Conservation (phyloP, 2,113 vertebrate species). For the Melozone crissalis region DNA sequence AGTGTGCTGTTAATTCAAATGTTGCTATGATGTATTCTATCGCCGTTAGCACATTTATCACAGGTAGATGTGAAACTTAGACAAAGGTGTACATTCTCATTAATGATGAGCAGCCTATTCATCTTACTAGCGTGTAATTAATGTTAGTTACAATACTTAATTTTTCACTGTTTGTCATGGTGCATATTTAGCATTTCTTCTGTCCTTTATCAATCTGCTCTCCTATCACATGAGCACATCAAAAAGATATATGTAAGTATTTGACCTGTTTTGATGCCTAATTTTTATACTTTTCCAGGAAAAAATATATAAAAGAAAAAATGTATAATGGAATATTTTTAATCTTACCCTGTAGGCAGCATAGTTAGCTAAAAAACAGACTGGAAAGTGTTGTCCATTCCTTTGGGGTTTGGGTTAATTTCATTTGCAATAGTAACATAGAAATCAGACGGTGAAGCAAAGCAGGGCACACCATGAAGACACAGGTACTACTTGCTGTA, state of each 20-base stretch:
- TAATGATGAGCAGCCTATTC: constrained; percentile 89
- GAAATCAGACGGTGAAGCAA: not conserved
- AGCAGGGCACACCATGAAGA: not conserved
- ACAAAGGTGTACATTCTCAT: constrained; percentile 90
- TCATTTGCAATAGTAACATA: not conserved
- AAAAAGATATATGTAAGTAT: constrained; percentile 87
- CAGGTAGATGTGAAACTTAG: constrained; percentile 85
- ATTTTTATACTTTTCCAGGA: constrained; percentile 52
- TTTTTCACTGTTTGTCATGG: constrained; percentile 86
- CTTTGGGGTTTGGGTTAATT: not conserved
- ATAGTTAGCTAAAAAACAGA: not conserved
- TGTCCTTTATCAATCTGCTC: constrained; percentile 77
- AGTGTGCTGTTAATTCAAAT: constrained; percentile 82
- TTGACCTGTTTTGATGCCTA: constrained; percentile 41
- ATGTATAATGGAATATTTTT: not conserved
- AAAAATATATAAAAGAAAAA: too few relatives aligned
- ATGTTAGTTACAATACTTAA: constrained; percentile 83
- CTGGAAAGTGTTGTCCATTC: not conserved
- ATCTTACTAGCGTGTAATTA: constrained; percentile 83
- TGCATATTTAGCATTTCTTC: constrained; percentile 81
- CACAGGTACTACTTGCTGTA: not conserved
- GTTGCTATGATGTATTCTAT: constrained; percentile 86
- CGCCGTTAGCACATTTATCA: constrained; percentile 89
- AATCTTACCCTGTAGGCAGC: not conserved
- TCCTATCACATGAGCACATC: constrained; percentile 70